Evolutionary conservation across 2,888 invertebrate genomes (phyloP).

Genomic region (Synanthedon myopaeformis): DNA sequence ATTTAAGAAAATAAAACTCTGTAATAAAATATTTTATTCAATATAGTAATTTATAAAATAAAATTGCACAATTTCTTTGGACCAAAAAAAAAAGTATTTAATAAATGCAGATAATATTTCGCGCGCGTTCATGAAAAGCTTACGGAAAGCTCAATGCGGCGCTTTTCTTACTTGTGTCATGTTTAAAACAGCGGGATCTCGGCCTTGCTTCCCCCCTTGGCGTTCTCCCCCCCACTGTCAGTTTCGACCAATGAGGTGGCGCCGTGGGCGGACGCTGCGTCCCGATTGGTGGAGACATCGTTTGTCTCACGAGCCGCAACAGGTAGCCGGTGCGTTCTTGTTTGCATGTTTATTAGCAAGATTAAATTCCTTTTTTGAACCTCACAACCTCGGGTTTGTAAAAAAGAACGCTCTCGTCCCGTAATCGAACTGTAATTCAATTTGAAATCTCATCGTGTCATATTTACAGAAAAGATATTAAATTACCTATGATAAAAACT

Average conservation of each 20-base stretch:
- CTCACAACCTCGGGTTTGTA: constrained; percentile 38
- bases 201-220: constrained; percentile 32
- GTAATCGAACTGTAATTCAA: constrained; percentile 42
- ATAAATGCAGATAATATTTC: constrained; percentile 10
- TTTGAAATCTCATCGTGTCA: constrained; percentile 18
- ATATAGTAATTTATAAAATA: background rate
- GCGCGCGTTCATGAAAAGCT: constrained; percentile 58
- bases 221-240: constrained; percentile 29
- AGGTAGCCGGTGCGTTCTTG: constrained; percentile 65
- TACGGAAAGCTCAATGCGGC: constrained; percentile 63
- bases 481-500: no score
- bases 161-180: constrained; percentile 64
- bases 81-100: constrained; percentile 5
- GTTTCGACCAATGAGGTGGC: constrained; percentile 42
- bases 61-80: background rate
- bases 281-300: constrained; percentile 46
- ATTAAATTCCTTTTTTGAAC: constrained; percentile 62
- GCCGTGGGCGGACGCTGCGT: constrained; percentile 60
- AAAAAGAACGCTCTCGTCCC: constrained; percentile 31
- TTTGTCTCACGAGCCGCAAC: constrained; percentile 65
- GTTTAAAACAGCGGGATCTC: constrained; percentile 42
- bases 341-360: constrained; percentile 68
- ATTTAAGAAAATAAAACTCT: background rate
- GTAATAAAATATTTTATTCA: background rate
- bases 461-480: no score